phyloP scores from a whole-genome alignment of 2,113 vertebrate genomes.

The Dipodomys ordii region DNA sequence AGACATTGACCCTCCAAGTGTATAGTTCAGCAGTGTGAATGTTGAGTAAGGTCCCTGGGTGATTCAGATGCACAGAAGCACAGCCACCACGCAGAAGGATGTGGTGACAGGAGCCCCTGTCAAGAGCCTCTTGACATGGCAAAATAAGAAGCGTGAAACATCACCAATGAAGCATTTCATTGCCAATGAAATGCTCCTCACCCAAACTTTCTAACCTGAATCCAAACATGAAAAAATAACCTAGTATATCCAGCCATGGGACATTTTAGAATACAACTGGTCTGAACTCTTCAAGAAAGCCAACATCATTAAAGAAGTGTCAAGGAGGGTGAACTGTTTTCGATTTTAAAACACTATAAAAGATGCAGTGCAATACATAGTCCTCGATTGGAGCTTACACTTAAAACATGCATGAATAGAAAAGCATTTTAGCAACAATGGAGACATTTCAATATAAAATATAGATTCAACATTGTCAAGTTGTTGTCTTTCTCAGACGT shows the following conservation, averaged over 20 bases:
- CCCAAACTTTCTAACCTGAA: neutral
- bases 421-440: neutral
- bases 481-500: neutral
- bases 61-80: neutral
- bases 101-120: neutral
- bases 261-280: neutral
- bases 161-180: neutral
- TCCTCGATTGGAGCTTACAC: neutral
- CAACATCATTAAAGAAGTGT: neutral
- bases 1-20: neutral
- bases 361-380: neutral
- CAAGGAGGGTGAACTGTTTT: neutral
- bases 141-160: neutral
- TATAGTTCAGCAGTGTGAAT: neutral
- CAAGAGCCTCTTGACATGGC: neutral
- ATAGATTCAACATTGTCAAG: neutral
- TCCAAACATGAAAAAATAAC: neutral
- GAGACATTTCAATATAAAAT: neutral
- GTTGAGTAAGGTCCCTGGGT: neutral
- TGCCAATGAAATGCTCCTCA: neutral
- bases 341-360: conserved; percentile 10
- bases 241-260: neutral
- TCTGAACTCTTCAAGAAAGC: neutral
- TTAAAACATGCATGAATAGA: neutral
- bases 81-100: neutral